Evolutionary conservation across 2,888 invertebrate species (phyloP).

Genomic region (Oasisia sp.): DNA sequence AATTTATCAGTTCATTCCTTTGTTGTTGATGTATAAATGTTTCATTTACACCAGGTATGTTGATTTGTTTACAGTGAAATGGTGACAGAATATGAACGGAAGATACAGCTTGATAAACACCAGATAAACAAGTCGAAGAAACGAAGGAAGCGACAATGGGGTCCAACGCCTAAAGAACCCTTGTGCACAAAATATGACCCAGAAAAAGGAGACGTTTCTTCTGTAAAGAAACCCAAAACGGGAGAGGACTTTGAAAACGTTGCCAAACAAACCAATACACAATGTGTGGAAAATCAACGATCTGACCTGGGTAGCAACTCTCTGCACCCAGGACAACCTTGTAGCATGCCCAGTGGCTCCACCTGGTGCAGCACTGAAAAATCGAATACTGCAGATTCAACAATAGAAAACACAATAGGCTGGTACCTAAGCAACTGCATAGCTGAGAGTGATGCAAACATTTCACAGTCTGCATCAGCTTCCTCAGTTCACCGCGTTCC

Average conservation of each 20-base stretch:
- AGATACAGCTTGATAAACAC: conserved; percentile 54
- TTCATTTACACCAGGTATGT: background rate
- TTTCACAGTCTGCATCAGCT: background rate
- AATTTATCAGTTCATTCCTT: no score
- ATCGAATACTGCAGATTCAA: background rate
- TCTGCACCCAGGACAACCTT: background rate
- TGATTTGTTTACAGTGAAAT: conserved; percentile 39
- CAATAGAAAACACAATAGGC: background rate
- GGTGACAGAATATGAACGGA: conserved; percentile 54
- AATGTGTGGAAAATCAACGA: background rate
- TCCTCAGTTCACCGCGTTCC: conserved; percentile 8
- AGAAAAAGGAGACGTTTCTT: background rate
- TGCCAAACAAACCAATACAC: background rate
- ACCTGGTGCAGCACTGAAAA: background rate
- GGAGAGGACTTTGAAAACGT: background rate
- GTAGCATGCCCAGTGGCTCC: background rate
- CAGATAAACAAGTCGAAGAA: conserved; percentile 27
- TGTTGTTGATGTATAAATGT: background rate
- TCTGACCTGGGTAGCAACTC: background rate
- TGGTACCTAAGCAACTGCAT: background rate
- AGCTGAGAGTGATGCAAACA: background rate
- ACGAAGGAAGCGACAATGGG: background rate
- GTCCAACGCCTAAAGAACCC: background rate
- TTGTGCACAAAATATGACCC: background rate
- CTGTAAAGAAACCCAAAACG: background rate